phyloP scores from a whole-genome alignment of 2,888 invertebrate genomes.

The Tenthredo amoena region DNA sequence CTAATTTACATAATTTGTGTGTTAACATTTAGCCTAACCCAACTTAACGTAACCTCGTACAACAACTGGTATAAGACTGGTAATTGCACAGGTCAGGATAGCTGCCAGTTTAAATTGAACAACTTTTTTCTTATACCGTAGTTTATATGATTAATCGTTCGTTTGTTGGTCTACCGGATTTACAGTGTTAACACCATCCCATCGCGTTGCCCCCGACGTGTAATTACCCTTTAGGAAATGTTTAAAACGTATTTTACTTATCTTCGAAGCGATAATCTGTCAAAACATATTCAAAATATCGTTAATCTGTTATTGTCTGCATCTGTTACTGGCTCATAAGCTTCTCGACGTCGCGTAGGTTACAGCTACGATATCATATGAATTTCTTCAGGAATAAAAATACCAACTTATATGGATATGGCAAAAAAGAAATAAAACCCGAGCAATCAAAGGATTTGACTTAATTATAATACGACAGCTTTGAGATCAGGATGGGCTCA shows the following conservation, averaged over 20 bases:
- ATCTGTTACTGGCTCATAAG: not conserved
- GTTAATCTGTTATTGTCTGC: not conserved
- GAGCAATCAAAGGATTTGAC: not conserved
- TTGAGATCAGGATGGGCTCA: not conserved
- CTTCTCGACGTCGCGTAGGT: not conserved
- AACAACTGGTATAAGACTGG: not conserved
- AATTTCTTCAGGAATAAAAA: not conserved
- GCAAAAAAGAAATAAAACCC: not conserved
- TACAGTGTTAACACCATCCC: constrained; percentile 23
- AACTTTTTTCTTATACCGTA: constrained; percentile 5
- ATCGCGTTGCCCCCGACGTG: not conserved
- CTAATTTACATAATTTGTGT: constrained; percentile 69
- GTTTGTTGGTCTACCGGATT: not conserved
- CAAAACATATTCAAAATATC: not conserved
- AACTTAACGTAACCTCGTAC: constrained; percentile 17
- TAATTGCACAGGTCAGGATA: constrained; percentile 51
- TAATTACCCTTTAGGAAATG: constrained; percentile 13
- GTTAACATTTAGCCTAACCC: constrained; percentile 66
- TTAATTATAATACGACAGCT: not conserved
- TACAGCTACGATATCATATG: too few species aligned
- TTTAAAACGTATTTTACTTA: not conserved
- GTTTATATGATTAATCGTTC: constrained; percentile 28
- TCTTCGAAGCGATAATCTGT: not conserved
- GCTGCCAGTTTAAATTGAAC: constrained; percentile 35
- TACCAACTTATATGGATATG: not conserved